Conservation (phyloP, 2,113 vertebrate species). For the Platycercus adscitus region DNA sequence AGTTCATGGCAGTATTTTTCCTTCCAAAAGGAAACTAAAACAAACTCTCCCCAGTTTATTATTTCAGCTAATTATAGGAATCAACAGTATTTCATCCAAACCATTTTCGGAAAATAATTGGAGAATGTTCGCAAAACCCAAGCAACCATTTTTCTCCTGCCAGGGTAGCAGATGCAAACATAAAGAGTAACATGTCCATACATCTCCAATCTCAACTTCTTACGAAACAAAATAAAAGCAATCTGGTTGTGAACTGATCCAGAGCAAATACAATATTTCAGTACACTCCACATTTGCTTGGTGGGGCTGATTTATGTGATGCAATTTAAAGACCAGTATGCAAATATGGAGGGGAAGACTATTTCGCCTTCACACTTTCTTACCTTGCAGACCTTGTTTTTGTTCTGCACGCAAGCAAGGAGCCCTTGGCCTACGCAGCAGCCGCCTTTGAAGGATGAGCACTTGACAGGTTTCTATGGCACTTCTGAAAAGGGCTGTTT, state of each 20-base stretch:
- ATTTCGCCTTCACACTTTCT: slow-evolving; percentile 32
- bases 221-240: slow-evolving; percentile 66
- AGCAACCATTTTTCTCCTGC: slow-evolving; percentile 49
- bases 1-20: neutral
- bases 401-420: neutral
- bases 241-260: slow-evolving; percentile 72
- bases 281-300: slow-evolving; percentile 9
- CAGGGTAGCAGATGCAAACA: slow-evolving; percentile 59
- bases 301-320: slow-evolving; percentile 38
- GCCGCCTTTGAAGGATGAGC: neutral
- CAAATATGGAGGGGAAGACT: neutral
- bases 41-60: slow-evolving; percentile 30
- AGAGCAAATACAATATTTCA: slow-evolving; percentile 67
- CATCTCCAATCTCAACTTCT: slow-evolving; percentile 59
- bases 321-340: slow-evolving; percentile 21
- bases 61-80: slow-evolving; percentile 58
- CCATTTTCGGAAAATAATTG: slow-evolving; percentile 51
- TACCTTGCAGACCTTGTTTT: neutral
- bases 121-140: slow-evolving; percentile 30
- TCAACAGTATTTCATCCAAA: slow-evolving; percentile 38
- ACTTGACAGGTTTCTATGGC: neutral
- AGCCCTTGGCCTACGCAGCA: neutral
- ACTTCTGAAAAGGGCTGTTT: neutral
- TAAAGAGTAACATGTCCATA: slow-evolving; percentile 52
- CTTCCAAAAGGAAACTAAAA: slow-evolving; percentile 16